Evolutionary conservation across 53 echinoderm and acorn worm species (phyloP), one percentile per base, ranked within the genome.

Genomic region (Apostichopus leukothele): DNA sequence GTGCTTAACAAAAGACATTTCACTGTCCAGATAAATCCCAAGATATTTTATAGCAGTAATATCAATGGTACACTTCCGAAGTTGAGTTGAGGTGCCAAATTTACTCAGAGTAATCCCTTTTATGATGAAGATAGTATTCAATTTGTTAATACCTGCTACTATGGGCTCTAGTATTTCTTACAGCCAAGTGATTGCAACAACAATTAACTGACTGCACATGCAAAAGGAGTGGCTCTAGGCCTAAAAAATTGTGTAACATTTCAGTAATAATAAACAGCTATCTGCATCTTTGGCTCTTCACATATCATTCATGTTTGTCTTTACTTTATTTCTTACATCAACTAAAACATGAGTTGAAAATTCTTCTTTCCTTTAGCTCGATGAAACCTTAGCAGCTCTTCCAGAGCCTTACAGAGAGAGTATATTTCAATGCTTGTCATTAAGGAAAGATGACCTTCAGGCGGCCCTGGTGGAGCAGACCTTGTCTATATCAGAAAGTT

Each of bases 401-500:
- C 81, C 97, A 14, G 89, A 91, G 27, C 90, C 91, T 52, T 73
- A 88, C 18, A 88, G 76, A 80, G 91, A 89, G 52, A 83, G 60
- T 67, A 57, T 97, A 53, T 90, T 85, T 52, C 93, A 95, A 25
- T 95, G 95, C 74, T 79, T 93, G 52, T 87, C 92, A 10, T 89
- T 97, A 19, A 73, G 97, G 57, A 88, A 88, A 86, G 89, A 75
- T 52, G 95, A 95, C 52, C 84, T 97, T 16, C 79, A 92, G 67
- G 74, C 87, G 13, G 92, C 89, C 11, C 90, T 94, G 5, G 59
- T 94, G 12, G 94, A 89, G 60, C 84, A 94, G 74, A 94, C 94
- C 18, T 86, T 95, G 60, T 60, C 97, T 16, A 95, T 97, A 86
- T 97, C 97, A 90, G 94, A 95, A 86, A 51, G 92, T 25, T 91